Percentiles rank a stretch among this genome's conserved stretches.
Evolutionary conservation across 2,797 vertebrate species (phyloP).

Genomic region (Chelidonichthys spinosus): DNA sequence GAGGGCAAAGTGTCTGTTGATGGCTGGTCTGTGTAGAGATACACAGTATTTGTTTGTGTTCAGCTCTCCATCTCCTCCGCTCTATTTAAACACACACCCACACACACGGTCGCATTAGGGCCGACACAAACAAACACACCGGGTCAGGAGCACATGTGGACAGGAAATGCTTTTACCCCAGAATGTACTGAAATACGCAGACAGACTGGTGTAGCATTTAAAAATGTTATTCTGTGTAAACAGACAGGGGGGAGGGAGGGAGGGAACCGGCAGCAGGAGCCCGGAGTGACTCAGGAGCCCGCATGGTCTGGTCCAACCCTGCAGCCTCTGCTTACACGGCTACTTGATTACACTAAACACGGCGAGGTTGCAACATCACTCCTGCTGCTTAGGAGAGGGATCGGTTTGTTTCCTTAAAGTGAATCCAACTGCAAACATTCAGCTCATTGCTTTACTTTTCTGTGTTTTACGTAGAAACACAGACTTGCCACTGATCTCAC

Average conservation of each 20-base stretch:
- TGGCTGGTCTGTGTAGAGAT: constrained; percentile 16
- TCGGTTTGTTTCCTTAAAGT: neutral
- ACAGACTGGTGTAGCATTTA: constrained; percentile 19
- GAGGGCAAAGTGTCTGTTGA: neutral
- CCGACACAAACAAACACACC: neutral
- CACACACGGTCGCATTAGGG: neutral
- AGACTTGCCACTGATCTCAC: no score
- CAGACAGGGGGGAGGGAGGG: constrained; percentile 9
- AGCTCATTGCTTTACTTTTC: neutral
- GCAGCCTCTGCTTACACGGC: constrained; percentile 43
- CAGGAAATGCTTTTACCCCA: constrained; percentile 15
- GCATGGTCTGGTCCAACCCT: constrained; percentile 7
- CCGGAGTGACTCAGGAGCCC: constrained; percentile 37
- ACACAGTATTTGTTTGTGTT: constrained; percentile 51
- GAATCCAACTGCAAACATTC: neutral
- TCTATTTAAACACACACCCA: constrained; percentile 50
- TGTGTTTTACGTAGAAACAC: constrained; percentile 14
- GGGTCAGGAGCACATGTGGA: constrained; percentile 7
- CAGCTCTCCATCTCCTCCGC: constrained; percentile 31
- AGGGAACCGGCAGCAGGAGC: constrained; percentile 38
- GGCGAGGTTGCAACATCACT: constrained; percentile 28
- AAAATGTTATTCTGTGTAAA: constrained; percentile 21
- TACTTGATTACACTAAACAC: constrained; percentile 53
- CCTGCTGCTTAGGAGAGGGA: neutral
- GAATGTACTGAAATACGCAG: constrained; percentile 24